Evolutionary conservation across 2,888 invertebrate genomes (phyloP), one percentile per base, ranked within the genome.

Genomic region (Drosophila silvestris): DNA sequence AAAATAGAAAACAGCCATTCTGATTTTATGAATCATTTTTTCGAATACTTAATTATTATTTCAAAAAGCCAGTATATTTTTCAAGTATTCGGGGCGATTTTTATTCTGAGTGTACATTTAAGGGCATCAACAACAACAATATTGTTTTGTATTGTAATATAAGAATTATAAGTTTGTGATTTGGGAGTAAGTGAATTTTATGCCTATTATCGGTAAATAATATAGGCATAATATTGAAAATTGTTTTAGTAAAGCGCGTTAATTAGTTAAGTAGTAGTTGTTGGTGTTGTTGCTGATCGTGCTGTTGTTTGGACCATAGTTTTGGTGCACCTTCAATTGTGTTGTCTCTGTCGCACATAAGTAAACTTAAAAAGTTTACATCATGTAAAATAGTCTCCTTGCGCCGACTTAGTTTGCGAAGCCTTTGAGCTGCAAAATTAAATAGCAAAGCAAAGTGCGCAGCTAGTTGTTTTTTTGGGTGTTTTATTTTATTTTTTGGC

Each of bases 401-500:
- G 32, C 53, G 22, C 47, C 47, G 47, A 57, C 41, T 66, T 64
- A 80, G 85, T 83, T 88, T 85, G 64, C 53, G 76, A 83, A 70
- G 79, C 91, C 88, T 86, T 86, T 91, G 86, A 86, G 91, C 77
- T 76, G 69, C 86, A 84, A 91, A 91, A 86, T 86, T 89, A 89
- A 86, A 86, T 90, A 86, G 89, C 81, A 86, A 77, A 81, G 89
- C 87, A 90, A 83, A 86, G 91, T 86, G 85, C 86, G 70, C 70
- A 74, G 81, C 72, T 75, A 56, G 79, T 69, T 59, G 33, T 26
- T 35, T 35, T 37, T 74, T 74, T 60, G 62, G 33, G n/a, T 57
- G 37, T 53, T 37, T 35, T 39, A 35, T 41, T 58, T 58, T 61
- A 47, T 74, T 79, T 90, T 90, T 85, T 85, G 80, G 83, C 80